These are phyloP conservation scores for Molossus alvarezi DNA, from an alignment of 2,797 vertebrate genomes.

Conservation along the genomic window DNA sequence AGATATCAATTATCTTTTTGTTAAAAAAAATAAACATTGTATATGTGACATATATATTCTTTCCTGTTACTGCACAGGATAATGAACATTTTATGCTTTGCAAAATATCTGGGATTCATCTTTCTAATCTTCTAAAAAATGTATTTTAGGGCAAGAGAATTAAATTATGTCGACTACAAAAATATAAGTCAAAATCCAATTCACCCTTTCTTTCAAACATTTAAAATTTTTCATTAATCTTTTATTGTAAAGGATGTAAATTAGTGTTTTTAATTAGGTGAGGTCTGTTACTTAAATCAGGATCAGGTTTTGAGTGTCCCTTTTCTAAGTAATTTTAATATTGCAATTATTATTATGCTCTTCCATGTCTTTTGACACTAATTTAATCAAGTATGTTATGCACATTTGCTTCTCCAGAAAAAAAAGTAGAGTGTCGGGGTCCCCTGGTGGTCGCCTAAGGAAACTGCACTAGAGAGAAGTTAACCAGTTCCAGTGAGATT, in stretches of 20 bases:
- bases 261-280: neutral
- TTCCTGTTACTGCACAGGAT: neutral
- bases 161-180: constrained; percentile 15
- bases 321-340: constrained; percentile 59
- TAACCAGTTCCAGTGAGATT: too few relatives aligned
- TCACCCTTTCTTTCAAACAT: neutral
- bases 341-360: neutral
- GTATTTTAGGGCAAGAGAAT: constrained; percentile 17
- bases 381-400: neutral
- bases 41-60: neutral
- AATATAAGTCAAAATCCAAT: constrained; percentile 27
- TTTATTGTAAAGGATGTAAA: constrained; percentile 39
- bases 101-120: neutral
- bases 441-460: neutral
- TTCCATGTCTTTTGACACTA: neutral
- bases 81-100: neutral
- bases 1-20: neutral
- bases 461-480: neutral
- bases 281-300: neutral
- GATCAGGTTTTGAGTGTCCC: neutral
- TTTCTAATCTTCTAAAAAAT: constrained; percentile 2
- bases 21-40: neutral
- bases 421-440: neutral
- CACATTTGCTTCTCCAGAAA: neutral
- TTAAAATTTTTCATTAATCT: constrained; percentile 26